Conservation (phyloP, 2,797 vertebrate species). For the Hippocampus kuda region DNA sequence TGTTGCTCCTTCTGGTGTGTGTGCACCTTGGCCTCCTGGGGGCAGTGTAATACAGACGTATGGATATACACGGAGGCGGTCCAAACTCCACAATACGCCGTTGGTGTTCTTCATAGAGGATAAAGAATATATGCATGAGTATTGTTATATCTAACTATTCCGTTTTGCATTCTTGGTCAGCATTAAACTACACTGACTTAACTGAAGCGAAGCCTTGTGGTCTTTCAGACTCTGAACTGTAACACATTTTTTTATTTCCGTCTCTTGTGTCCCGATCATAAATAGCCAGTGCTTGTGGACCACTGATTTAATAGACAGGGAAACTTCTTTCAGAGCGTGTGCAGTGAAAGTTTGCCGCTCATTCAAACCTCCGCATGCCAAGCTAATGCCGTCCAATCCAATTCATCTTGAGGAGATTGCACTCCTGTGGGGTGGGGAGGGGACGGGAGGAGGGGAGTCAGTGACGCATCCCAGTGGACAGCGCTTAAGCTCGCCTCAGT, state of each 20-base stretch:
- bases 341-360: slow-evolving; percentile 6
- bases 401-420: slow-evolving; percentile 61
- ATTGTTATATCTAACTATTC: too few relatives aligned
- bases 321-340: neutral
- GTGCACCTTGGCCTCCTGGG: too few relatives aligned
- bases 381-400: slow-evolving; percentile 68
- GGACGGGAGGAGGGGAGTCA: neutral
- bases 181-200: neutral
- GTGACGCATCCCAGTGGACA: slow-evolving; percentile 30
- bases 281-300: neutral
- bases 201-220: neutral
- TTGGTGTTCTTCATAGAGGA: too few relatives aligned
- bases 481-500: slow-evolving; percentile 39
- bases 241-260: neutral
- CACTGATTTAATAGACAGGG: neutral
- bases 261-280: neutral
- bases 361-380: slow-evolving; percentile 24
- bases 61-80: too few relatives aligned
- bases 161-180: neutral
- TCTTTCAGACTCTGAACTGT: neutral
- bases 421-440: slow-evolving; percentile 40
- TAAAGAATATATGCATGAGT: too few relatives aligned
- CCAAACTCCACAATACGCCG: too few relatives aligned
- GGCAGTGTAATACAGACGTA: too few relatives aligned
- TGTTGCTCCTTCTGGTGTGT: too few relatives aligned